Evolutionary conservation across 2,113 vertebrate genomes (phyloP).

Genomic region (Hippocampus comes): DNA sequence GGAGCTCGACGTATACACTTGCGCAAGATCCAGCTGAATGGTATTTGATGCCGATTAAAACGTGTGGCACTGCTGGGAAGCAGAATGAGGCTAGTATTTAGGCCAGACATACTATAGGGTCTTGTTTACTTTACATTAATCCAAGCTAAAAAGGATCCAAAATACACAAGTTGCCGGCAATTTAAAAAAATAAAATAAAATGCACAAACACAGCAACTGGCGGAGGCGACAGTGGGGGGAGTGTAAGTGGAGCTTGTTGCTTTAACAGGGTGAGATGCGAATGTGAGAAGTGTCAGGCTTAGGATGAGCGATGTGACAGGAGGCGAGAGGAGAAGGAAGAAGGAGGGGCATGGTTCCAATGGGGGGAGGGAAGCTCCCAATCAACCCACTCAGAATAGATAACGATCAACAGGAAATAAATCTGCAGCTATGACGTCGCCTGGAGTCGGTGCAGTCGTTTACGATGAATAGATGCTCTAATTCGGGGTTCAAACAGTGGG

Average conservation of each 20-base stretch:
- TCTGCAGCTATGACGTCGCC: slow-evolving; percentile 30
- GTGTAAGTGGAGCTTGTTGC: slow-evolving; percentile 69
- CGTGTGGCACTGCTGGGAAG: background rate
- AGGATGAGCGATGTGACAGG: slow-evolving; percentile 42
- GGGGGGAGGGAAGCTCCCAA: slow-evolving; percentile 26
- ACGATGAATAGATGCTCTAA: slow-evolving; percentile 13
- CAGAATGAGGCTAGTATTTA: background rate
- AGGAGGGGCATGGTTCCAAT: background rate
- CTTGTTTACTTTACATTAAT: slow-evolving; percentile 24
- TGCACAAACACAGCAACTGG: slow-evolving; percentile 71
- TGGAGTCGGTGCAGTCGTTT: slow-evolving; percentile 17
- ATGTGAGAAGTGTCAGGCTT: slow-evolving; percentile 68
- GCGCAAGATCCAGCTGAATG: background rate
- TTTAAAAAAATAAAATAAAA: slow-evolving; percentile 45
- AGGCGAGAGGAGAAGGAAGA: background rate
- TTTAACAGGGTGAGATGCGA: slow-evolving; percentile 70
- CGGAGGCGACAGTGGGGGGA: slow-evolving; percentile 52
- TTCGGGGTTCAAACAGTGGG: slow-evolving; percentile 14
- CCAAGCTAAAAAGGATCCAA: slow-evolving; percentile 18
- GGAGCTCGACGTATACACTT: background rate
- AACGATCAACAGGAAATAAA: slow-evolving; percentile 58
- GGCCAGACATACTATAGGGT: background rate
- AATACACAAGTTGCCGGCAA: slow-evolving; percentile 39
- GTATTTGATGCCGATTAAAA: background rate
- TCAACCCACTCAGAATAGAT: slow-evolving; percentile 39